A percentile compares a stretch with the other conserved stretches of the same genome.
Conservation (phyloP, 2,888 invertebrate genomes). For the Hypolimnas misippus region DNA sequence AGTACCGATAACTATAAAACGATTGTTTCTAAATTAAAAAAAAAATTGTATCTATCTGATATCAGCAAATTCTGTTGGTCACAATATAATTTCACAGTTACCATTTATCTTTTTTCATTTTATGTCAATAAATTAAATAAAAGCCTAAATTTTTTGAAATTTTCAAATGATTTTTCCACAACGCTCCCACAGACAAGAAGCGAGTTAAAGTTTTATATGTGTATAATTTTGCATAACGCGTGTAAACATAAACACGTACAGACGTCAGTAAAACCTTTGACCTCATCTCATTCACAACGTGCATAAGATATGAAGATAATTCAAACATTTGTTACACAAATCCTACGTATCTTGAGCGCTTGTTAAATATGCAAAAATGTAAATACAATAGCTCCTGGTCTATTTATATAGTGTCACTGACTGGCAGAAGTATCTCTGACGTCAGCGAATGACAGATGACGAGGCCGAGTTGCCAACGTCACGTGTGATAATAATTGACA, state of each 20-base stretch:
- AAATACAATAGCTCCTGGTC: conserved; percentile 10
- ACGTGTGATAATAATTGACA: conserved; percentile 20
- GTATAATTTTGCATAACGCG: background rate
- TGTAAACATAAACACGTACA: background rate
- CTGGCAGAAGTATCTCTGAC: conserved; percentile 29
- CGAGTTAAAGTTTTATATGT: no score
- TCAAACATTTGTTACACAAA: background rate
- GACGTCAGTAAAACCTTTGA: conserved; percentile 1
- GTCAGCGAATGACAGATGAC: conserved; percentile 36
- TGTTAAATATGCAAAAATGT: conserved; percentile 26
- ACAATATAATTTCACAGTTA: no score
- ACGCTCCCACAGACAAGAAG: no score
- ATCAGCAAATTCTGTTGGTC: no score
- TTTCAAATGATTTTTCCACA: no score
- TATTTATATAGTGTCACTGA: conserved; percentile 35
- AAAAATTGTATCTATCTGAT: no score
- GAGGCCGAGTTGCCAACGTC: conserved; percentile 30
- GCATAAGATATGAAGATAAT: conserved; percentile 7
- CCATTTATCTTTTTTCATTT: no score
- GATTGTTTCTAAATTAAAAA: no score
- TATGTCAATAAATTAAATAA: no score
- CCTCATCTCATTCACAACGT: conserved; percentile 8
- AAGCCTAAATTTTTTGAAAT: no score
- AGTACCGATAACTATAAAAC: no score
- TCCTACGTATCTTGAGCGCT: background rate